Evolutionary conservation across 2,797 vertebrate species (phyloP), one percentile per base, ranked within the genome.

Genomic region (Eospalax fontanierii): DNA sequence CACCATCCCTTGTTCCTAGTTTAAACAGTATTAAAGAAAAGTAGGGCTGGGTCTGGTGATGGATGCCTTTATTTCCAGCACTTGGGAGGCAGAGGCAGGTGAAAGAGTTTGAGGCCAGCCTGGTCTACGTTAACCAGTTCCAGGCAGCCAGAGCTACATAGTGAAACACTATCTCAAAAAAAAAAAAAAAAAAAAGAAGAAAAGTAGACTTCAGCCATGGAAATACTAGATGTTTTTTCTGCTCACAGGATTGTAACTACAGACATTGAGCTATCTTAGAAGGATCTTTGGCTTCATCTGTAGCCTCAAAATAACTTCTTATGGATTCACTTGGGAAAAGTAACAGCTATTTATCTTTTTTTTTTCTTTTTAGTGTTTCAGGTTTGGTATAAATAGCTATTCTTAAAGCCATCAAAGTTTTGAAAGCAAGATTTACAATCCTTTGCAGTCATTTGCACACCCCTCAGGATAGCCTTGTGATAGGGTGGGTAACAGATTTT

Each of bases 341-440:
- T 78, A 92, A 90, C 2, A 33, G 86, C 93, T 93, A 88, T 91
- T 94, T 95, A 54, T 88, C 33, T 71, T 92, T 33, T 66, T 4
- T 85, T 78, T 63, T 91, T 43, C 11, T 80, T 79, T 71, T 94
- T 95, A 91, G 71, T 92, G n/a, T 94, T 97, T 94, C 11, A 87
- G 75, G 78, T 97, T 97, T 96, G 87, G 90, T 87, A 21, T 96
- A 85, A 79, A 33, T 0, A 19, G 93, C 90, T 95, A 28, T 91
- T 97, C 66, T 78, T 90, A 90, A 71, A 97, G 80, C 95, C 81
- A 95, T 95, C 68, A 93, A 95, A 92, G 35, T 54, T 54, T 54
- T 54, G 71, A 96, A 90, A 95, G 80, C 81, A 94, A 81, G 15
- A 61, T 90, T 96, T 71, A 87, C 2, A 38, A 0, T 89, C 93